Evolutionary conservation across 35 echinoderm and acorn worm genomes (phyloP), one percentile per base, ranked within the genome.

Genomic region (Acanthaster planci): DNA sequence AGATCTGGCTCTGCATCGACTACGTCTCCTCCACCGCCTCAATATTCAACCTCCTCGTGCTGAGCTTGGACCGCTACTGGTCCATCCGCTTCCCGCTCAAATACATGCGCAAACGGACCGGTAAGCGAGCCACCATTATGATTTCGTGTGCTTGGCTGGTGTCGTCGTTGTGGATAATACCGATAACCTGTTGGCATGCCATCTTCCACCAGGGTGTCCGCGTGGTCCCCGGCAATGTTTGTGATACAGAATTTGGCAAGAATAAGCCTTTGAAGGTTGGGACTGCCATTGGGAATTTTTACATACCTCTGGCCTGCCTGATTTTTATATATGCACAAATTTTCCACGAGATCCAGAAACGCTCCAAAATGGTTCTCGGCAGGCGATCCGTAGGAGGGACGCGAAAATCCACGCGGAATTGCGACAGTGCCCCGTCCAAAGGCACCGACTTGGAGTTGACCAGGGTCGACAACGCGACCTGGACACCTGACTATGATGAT

Each of bases 21-120:
- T 99, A 99, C 54, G 96, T 94, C 14, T 94, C 88, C n/a, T 91
- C 90, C 60, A 99, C 96, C 42, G 92, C 96, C 79, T 99, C 96
- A 57, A 99, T 99, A 38, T 93, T 99, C 56, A 99, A 94, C 88
- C 80, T 99, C 10, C 93, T 93, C 60, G 86, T 99, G 40, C 75
- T 99, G 38, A 94, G 92, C 87, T 75, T 99, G 30, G 96, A 99
- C 54, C 80, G 96, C 14, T 99, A 99, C 80, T 99, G 96, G 96
- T 99, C 96, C 0, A 93, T 99, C 22, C 93, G 86, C 40, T 94
- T 82, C 30, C 96, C 96, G 5, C 81, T 99, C 51, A 90, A 94
- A 87, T 99, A 99, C 75, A 87, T 99, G 47, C 84, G 92, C 22
- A 99, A 90, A 83, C 81, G 96, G 52, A 99, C 96, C 21, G 78